Evolutionary conservation across 2,797 vertebrate genomes (phyloP), one percentile per base, ranked within the genome.

Genomic region (Leptodactylus fallax): DNA sequence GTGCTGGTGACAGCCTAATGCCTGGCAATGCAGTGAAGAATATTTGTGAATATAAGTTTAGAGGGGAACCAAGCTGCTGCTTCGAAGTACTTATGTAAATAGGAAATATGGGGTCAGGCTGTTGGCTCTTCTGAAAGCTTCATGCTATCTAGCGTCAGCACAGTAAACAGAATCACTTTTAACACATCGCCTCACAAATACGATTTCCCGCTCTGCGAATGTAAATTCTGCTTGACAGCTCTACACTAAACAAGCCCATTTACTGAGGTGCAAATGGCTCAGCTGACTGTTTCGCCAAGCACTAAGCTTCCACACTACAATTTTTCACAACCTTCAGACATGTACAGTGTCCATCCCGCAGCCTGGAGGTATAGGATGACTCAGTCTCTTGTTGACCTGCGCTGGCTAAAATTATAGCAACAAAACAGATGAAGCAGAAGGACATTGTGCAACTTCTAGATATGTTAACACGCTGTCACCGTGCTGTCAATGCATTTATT

Each of bases 221-320:
- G 85, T 86, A 93, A 93, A 93, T 91, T 89, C 58, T 92, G 89
- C 90, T 87, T 90, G 93, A 92, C 90, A 92, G 87, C 82, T 77
- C 69, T 90, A 90, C 85, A 87, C 89, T 78, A 91, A 92, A 91
- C 90, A 90, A 92, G 88, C 88, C 85, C 90, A 90, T 91, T 93
- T 92, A 91, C 87, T 86, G 90, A 93, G 90, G 91, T 92, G 90
- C 60, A 91, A 93, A 93, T 90, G 86, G 23, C 78, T 90, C 71
- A 86, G 89, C 65, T 19, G 19, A n/a, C 87, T 25, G 58, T 65
- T 76, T 78, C 53, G 47, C 71, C 78, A 88, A 82, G 58, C 0
- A 0, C 23, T 80, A 83, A 87, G 3, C 49, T 65, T 55, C 79
- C 69, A 77, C 58, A 53, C 80, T 81, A 36, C 71, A 13, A 53